Evolutionary conservation across 2,888 invertebrate species (phyloP), one percentile per base, ranked within the genome.

Genomic region (Spilarctia lutea): DNA sequence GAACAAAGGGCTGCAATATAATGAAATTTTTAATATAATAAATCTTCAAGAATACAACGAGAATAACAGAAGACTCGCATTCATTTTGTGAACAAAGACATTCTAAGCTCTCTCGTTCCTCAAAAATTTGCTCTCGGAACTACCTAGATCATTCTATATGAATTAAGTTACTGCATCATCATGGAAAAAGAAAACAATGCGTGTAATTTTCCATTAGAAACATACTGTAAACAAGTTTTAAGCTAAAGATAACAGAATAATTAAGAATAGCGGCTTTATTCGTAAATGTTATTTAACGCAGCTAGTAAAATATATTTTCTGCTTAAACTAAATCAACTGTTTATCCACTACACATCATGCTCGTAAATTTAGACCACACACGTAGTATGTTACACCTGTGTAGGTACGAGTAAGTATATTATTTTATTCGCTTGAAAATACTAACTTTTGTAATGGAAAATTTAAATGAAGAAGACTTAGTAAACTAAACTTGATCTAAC

Each of bases 11-110:
- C 30, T 63, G 63, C 27, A 63, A 30, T 6, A 63, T 63, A 16
- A 63, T 63, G 63, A 63, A 63, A 63, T 63, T 63, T 63, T 63
- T 63, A 63, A 63, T 30, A 63, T 30, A 63, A 63, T 30, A 63
- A 30, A 63, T 63, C 63, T 30, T 63, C 30, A 63, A 63, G 63
- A 30, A 63, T 63, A 27, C 6, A 30, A 30, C 13, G 63, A 63
- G 63, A 63, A 30, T 30, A 30, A 63, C 63, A 18, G 16, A 63
- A 63, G 27, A 63, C 16, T 63, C 27, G 27, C 30, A 11, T 63
- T 13, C 7, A 63, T 16, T 63, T 63, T 30, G 10, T 30, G 63
- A 30, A 63, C 63, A 63, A 63, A 35, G 35, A 24, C 63, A 30
- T 63, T 63, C 63, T 63, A 16, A 27, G 30, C 30, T 27, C 27